These are phyloP conservation scores for Eremophila alpestris DNA, from an alignment of 2,797 vertebrate species.

Conservation along the genomic window DNA sequence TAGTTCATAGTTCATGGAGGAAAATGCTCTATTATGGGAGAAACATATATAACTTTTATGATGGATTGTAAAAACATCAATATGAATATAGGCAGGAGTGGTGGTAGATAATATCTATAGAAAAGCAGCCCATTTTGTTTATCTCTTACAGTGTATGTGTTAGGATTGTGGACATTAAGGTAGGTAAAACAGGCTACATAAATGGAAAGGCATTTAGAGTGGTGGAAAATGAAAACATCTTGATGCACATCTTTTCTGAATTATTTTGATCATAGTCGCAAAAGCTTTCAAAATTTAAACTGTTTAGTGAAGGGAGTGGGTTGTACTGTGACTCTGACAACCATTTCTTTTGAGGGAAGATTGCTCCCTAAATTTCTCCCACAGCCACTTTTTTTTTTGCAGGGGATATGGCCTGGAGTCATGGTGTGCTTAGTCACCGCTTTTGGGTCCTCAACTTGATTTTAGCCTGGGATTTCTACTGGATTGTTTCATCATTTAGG, in stretches of 20 bases:
- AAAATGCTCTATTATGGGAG: not conserved
- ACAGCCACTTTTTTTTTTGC: not conserved
- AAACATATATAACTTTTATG: not conserved
- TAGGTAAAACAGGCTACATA: not conserved
- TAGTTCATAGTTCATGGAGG: not conserved
- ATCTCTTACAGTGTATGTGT: not conserved
- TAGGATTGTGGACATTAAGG: not conserved
- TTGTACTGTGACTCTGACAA: not conserved
- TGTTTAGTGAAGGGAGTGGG: not conserved
- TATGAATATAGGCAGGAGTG: not conserved
- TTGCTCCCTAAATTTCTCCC: not conserved
- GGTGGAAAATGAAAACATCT: not conserved
- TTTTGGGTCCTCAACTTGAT: not conserved
- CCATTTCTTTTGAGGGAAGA: not conserved
- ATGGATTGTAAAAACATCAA: not conserved
- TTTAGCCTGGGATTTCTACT: not conserved
- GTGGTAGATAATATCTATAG: not conserved
- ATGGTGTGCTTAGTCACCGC: not conserved
- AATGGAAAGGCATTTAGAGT: not conserved
- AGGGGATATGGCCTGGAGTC: not conserved
- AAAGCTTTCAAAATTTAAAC: not conserved
- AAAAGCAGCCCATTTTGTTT: not conserved
- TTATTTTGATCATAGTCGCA: not conserved
- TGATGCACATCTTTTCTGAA: not conserved
- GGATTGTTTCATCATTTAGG: not conserved